phyloP scores from a whole-genome alignment of 2,888 invertebrate species.

The Pyrrhosoma nymphula region DNA sequence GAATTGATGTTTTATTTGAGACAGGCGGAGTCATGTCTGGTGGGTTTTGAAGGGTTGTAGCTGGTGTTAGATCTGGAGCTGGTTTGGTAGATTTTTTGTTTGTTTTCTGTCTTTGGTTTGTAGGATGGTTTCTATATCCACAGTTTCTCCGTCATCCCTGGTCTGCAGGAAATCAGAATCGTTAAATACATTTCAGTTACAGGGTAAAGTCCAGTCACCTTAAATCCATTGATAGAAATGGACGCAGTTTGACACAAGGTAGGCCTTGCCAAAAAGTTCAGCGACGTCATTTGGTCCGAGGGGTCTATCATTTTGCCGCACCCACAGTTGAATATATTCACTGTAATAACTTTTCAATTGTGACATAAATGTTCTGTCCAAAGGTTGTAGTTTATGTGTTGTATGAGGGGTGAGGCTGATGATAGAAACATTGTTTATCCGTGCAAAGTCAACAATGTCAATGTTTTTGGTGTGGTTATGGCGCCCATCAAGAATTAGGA shows the following conservation, averaged over 20 bases:
- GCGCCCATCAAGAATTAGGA: too few species aligned
- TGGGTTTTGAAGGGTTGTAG: too few species aligned
- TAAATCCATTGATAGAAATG: constrained; percentile 24
- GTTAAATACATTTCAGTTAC: neutral
- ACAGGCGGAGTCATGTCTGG: too few species aligned
- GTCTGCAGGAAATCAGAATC: constrained; percentile 55
- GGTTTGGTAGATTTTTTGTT: too few species aligned
- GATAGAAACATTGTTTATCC: constrained; percentile 10
- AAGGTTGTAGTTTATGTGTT: constrained; percentile 27
- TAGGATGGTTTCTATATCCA: too few species aligned
- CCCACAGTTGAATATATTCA: constrained; percentile 1
- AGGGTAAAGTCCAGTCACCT: neutral
- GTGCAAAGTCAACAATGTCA: constrained; percentile 1
- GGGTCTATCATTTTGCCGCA: constrained; percentile 1
- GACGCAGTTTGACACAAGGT: constrained; percentile 1
- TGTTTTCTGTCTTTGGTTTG: too few species aligned
- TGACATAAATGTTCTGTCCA: constrained; percentile 15
- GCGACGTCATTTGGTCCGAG: neutral
- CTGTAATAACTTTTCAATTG: constrained; percentile 25
- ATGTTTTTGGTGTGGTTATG: neutral
- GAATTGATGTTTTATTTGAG: too few species aligned
- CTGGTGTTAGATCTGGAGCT: too few species aligned
- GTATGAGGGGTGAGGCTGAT: neutral
- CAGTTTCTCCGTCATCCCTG: too few species aligned
- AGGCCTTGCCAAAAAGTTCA: constrained; percentile 4